Percentiles rank a stretch among this genome's conserved stretches.
phyloP scores from a whole-genome alignment of 2,888 invertebrate species.

The Cryptus viduatorius region DNA sequence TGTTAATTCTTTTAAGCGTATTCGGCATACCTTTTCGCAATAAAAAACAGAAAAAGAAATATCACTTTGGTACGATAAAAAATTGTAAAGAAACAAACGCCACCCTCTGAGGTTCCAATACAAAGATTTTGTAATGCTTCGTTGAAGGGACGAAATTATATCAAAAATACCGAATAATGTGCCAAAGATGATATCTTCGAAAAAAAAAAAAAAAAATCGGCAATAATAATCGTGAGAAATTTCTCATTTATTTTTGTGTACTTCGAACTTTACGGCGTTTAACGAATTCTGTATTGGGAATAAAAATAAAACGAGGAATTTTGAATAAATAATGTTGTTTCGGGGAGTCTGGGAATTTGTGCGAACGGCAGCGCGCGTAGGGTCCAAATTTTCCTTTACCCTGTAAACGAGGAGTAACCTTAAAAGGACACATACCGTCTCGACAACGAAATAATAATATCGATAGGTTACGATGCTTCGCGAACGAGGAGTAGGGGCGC shows the following conservation, averaged over 20 bases:
- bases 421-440: slow-evolving; percentile 61
- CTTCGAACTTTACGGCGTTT: not conserved
- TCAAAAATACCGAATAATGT: too few species aligned
- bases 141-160: too few species aligned
- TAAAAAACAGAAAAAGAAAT: too few species aligned
- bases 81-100: too few species aligned
- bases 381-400: slow-evolving; percentile 24
- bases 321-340: slow-evolving; percentile 6
- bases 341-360: not conserved
- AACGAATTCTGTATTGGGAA: not conserved
- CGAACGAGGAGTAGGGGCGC: slow-evolving; percentile 18
- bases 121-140: too few species aligned
- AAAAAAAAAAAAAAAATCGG: not conserved
- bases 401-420: slow-evolving; percentile 49
- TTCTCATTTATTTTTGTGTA: slow-evolving; percentile 1
- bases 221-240: slow-evolving; percentile 11
- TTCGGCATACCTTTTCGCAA: too few species aligned
- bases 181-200: too few species aligned
- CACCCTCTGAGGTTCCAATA: too few species aligned
- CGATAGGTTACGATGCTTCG: slow-evolving; percentile 76
- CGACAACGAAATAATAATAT: slow-evolving; percentile 78
- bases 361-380: not conserved
- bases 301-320: not conserved
- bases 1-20: too few species aligned
- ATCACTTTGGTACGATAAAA: too few species aligned